Conservation (phyloP, 2,113 vertebrate genomes). For the Camelus bactrianus region DNA sequence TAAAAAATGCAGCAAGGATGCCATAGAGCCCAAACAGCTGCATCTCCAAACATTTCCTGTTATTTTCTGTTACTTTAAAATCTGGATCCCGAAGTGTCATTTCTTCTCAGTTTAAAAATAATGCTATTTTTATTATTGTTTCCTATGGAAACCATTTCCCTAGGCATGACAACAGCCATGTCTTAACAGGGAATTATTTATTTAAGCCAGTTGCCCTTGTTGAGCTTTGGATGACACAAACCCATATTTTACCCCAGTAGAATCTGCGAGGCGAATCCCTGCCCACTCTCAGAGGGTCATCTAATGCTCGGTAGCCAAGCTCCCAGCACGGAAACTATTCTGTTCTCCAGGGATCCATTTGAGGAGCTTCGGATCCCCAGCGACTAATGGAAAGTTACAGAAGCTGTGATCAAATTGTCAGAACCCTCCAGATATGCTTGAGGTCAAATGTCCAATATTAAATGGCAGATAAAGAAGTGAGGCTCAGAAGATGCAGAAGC, state of each 20-base stretch:
- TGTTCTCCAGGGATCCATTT: neutral
- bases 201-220: slow-evolving; percentile 11
- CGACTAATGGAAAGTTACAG: slow-evolving; percentile 3
- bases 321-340: neutral
- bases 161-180: neutral
- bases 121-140: slow-evolving; percentile 64
- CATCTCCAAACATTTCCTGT: neutral
- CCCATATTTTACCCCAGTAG: neutral
- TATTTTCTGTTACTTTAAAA: slow-evolving; percentile 60
- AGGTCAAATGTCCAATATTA: neutral
- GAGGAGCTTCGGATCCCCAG: neutral
- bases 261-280: neutral
- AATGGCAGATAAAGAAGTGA: neutral
- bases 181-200: slow-evolving; percentile 31
- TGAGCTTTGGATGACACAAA: neutral
- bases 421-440: neutral
- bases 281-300: neutral
- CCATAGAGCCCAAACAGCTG: neutral
- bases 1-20: neutral
- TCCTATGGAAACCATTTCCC: slow-evolving; percentile 63
- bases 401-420: slow-evolving; percentile 14
- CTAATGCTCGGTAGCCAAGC: neutral
- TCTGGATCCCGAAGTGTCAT: slow-evolving; percentile 39
- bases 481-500: neutral
- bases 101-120: slow-evolving; percentile 56